Base-by-base conservation (phyloP, 2,888 invertebrate genomes). In the Didymodactylos carnosus region DNA sequence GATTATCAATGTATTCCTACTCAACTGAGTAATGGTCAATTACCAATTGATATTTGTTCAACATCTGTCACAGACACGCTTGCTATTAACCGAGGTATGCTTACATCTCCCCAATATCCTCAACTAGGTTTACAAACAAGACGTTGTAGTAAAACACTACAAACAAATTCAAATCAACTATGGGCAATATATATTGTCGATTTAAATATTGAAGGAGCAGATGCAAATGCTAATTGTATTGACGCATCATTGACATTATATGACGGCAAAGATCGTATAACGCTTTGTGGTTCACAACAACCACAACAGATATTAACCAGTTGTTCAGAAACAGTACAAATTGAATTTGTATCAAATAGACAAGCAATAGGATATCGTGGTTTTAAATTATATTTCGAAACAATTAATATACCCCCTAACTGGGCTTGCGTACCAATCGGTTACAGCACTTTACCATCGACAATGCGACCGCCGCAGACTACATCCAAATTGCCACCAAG, bases 1-100 rank as follows among this genome's bases (percentile, higher is more conserved):
- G 39, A 53, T 39, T 74, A 74, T 29, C n/a, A 53, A 62, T 72
- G 23, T 69, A 71, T 74, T 39, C 74, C 74, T 35, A 74, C 53
- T n/a, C 29, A n/a, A 35, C 35, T 62, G n/a, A 29, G 35, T 10
- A 35, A 62, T 35, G 11, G n/a, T 62, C 19, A 35, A n/a, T 35
- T 35, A 35, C 35, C 62, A 10, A 16, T 62, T n/a, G 62, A 62
- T 62, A 62, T 62, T 35, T 62, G 62, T 35, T 19, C 10, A 35
- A 35, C 62, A 35, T 19, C 62, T 10, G 0, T n/a, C 27, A 29
- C 53, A 62, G 35, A n/a, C n/a, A 35, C 62, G 8, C 29, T 62
- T n/a, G 62, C 62, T 8, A 19, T 62, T 3, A 35, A 62, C n/a
- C 2, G 10, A 35, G 62, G 35, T 35, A 29, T 62, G 19, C 29